Base-by-base conservation (phyloP, 2,888 invertebrate species). In the Cheilosia vulpina region DNA sequence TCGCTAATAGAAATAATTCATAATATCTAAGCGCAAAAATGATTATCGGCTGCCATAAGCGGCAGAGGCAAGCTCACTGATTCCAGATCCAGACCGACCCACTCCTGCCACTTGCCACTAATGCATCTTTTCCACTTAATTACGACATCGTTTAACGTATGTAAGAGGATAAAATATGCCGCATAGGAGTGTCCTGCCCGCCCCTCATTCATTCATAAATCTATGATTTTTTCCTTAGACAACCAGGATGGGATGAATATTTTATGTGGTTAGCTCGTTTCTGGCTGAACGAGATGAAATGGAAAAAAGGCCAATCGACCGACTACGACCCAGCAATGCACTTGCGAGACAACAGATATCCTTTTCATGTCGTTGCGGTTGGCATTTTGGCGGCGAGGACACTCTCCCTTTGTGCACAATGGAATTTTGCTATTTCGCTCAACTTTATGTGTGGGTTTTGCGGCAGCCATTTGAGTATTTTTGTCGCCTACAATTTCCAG, bases 131-230 rank as follows among this genome's bases (percentile, higher is more conserved):
- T 85, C 57, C 81, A 85, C 85, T 85, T 85, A 85, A 85, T 85
- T 85, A 85, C 85, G 85, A 85, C 85, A 85, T 85, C 85, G 85
- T 77, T 85, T 85, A 85, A 81, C 85, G 85, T 81, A 85, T 77
- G 81, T 81, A 72, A 71, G 81, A 62, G 68, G 57, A 81, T 85
- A 76, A 81, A 85, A 62, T 76, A 76, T 76, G 38, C 34, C 15
- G 34, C 73, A 58, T 3, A 38, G 17, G 66, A 72, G 47, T 66
- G 45, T 53, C 65, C 34, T 19, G 9, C 11, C 68, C 45, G 47
- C 55, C 50, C 53, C 19, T 17, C 31, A 34, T 34, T 68, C 76
- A 76, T 80, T 80, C 75, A 80, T 80, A 85, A 75, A 85, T 80
- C 71, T 66, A 27, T 66, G 52, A 75, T 72, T 76, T 71, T 72